Evolutionary conservation across 2,113 vertebrate genomes (phyloP).

Genomic region (Gambusia affinis): DNA sequence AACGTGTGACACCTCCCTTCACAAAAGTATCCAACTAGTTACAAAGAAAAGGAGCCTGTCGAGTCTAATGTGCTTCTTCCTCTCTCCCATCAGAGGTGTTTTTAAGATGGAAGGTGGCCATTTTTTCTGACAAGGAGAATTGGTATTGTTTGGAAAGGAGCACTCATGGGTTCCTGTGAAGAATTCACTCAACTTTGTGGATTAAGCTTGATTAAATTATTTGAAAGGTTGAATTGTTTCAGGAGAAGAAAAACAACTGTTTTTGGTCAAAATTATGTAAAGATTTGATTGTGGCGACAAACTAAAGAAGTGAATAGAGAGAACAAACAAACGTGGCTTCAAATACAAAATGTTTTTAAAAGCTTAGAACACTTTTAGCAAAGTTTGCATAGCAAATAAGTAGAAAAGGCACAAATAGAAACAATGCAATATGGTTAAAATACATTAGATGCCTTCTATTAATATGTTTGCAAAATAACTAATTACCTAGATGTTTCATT

Average conservation of each 20-base stretch:
- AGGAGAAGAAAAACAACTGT: not conserved
- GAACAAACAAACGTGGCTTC: not conserved
- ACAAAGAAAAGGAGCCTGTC: not conserved
- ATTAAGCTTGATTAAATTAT: not conserved
- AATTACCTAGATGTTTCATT: too few species aligned
- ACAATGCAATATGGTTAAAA: too few species aligned
- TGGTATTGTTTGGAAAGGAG: not conserved
- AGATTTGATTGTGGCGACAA: not conserved
- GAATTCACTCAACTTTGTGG: not conserved
- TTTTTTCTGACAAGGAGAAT: conserved; percentile 42
- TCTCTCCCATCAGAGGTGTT: conserved; percentile 48
- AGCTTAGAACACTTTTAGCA: too few species aligned
- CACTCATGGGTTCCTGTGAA: not conserved
- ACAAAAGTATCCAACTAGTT: conserved; percentile 5
- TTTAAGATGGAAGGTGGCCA: conserved; percentile 45
- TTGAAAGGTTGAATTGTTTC: not conserved
- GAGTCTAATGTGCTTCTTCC: conserved; percentile 34
- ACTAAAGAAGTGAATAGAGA: not conserved
- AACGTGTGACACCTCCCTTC: conserved; percentile 19
- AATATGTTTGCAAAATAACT: too few species aligned
- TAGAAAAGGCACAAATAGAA: too few species aligned
- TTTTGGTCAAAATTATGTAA: not conserved
- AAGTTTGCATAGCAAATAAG: too few species aligned
- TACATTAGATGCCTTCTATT: too few species aligned
- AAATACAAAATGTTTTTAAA: not conserved